Conservation (phyloP, 2,888 invertebrate genomes). For the Shargacucullia verbasci region DNA sequence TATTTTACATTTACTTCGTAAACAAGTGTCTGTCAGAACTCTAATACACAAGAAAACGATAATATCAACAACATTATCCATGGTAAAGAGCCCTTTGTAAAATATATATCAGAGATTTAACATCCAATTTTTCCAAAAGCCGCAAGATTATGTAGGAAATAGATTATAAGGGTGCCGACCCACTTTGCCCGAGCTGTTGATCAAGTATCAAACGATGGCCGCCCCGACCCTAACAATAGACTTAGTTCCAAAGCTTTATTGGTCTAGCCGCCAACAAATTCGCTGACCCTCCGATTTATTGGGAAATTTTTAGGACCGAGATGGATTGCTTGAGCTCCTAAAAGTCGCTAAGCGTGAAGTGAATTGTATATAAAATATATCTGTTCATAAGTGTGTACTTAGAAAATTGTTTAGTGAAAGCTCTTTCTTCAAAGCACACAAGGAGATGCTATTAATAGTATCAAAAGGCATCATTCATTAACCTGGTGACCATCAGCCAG, state of each 20-base stretch:
- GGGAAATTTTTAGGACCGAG: slow-evolving; percentile 39
- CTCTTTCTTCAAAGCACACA: too few species aligned
- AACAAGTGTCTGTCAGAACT: neutral
- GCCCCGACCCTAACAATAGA: slow-evolving; percentile 53
- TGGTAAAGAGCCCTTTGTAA: slow-evolving; percentile 23
- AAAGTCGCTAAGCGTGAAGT: slow-evolving; percentile 16
- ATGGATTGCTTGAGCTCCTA: slow-evolving; percentile 38
- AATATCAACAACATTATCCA: slow-evolving; percentile 32
- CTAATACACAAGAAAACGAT: neutral
- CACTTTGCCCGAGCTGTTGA: slow-evolving; percentile 53
- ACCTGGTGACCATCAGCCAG: too few species aligned
- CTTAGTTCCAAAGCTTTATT: slow-evolving; percentile 53
- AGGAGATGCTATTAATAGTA: too few species aligned
- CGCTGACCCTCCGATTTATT: slow-evolving; percentile 55
- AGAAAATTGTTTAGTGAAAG: too few species aligned
- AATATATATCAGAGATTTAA: slow-evolving; percentile 35
- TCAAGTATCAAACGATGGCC: slow-evolving; percentile 53
- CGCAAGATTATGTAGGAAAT: slow-evolving; percentile 48
- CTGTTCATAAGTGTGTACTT: too few species aligned
- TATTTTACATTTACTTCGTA: too few species aligned
- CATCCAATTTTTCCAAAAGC: slow-evolving; percentile 46
- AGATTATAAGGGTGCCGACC: slow-evolving; percentile 56
- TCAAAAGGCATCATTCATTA: too few species aligned
- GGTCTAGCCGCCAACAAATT: slow-evolving; percentile 54
- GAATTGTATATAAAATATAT: too few species aligned